Evolutionary conservation across 2,888 invertebrate genomes (phyloP).

Genomic region (Holacanthella duospinosa): DNA sequence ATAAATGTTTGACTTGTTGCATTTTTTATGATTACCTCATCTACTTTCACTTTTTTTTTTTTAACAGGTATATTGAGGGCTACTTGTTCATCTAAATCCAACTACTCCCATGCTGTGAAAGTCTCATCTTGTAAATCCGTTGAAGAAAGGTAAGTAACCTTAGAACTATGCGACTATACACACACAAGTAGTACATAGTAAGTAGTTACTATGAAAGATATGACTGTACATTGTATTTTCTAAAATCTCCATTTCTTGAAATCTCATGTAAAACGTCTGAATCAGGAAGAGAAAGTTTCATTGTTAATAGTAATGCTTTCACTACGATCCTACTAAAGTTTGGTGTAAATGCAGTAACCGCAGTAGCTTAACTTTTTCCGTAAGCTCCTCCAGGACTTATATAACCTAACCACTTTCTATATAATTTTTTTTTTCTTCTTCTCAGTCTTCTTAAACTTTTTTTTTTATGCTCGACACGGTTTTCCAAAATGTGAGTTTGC

Average conservation of each 20-base stretch:
- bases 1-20: background rate
- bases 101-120: background rate
- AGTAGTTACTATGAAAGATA: background rate
- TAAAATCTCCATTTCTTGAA: background rate
- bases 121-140: background rate
- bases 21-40: background rate
- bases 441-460: background rate
- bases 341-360: no score
- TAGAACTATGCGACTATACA: no score
- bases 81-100: slow-evolving; percentile 23
- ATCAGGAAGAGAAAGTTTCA: background rate
- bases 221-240: background rate
- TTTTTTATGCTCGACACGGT: slow-evolving; percentile 2
- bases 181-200: background rate
- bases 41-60: slow-evolving; percentile 8
- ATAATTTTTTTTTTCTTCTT: background rate
- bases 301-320: background rate
- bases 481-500: slow-evolving; percentile 1
- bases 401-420: no score
- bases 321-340: background rate
- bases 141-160: background rate
- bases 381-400: no score
- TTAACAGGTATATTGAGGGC: slow-evolving; percentile 35
- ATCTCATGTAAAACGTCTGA: background rate
- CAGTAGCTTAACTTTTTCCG: no score